Base-by-base conservation (phyloP, 2,797 vertebrate genomes). In the Miichthys miiuy region DNA sequence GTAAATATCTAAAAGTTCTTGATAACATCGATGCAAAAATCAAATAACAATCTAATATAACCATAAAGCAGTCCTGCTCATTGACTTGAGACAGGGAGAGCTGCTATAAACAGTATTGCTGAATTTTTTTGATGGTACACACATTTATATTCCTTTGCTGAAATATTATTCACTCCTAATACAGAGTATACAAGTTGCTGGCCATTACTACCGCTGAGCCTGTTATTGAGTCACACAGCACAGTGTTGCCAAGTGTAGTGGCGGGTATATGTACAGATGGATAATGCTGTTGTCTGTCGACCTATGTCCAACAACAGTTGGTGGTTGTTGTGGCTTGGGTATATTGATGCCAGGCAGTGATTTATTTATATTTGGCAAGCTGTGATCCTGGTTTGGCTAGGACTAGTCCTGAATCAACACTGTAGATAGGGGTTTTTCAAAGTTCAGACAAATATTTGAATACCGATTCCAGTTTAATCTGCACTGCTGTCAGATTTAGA, bases 401-500 rank as follows among this genome's bases (percentile, higher is more conserved):
- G 20, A 18, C 21, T 62, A 11, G 27, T 69, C 21, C 50, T 42
- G 7, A 64, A 61, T 77, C 56, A 70, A 56, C 48, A 41, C 21
- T 62, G 38, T 62, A 46, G 38, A 44, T 48, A 7, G 27, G 14
- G 20, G 25, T 47, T 56, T 27, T 42, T 54, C 21, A 80, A 77
- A 68, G 74, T 65, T 72, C 21, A 62, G 44, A 58, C 46, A 70
- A 75, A 79, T 86, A 75, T 75, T 83, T 81, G 52, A 6, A 69
- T 52, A 72, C 46, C 21, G 58, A 52, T 61, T 78, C 38, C 13
- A 55, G 44, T 62, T 79, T 62, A 66, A 76, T 79, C 68, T 73
- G 44, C 54, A 8, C 21, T 75, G 38, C 48, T 46, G 18, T 66
- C 64, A 63, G 58, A 56, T 71, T 73, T 52, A 56, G 46, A 72